Percentiles rank a stretch among this genome's conserved stretches.
phyloP scores from a whole-genome alignment of 2,113 vertebrate genomes.

The Asarcornis scutulata region DNA sequence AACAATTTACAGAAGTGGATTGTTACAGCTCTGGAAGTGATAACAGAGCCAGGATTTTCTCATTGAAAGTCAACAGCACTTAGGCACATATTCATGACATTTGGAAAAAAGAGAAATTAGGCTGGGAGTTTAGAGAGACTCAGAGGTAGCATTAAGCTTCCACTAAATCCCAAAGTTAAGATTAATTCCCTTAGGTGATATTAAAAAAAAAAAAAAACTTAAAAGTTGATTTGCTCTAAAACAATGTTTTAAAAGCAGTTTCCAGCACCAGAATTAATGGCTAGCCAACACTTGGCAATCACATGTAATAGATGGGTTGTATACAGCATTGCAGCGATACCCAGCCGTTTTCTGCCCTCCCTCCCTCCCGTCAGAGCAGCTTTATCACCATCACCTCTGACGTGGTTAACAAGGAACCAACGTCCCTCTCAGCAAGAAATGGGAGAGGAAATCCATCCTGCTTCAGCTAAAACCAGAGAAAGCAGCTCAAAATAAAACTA shows the following conservation, averaged over 20 bases:
- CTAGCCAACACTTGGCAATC: not conserved
- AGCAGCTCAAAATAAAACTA: not conserved
- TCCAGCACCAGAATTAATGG: not conserved
- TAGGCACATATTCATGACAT: not conserved
- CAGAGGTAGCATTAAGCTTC: constrained; percentile 12
- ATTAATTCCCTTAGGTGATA: not conserved
- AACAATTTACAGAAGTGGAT: not conserved
- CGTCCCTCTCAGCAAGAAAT: not conserved
- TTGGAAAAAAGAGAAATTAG: not conserved
- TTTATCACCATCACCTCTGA: not conserved
- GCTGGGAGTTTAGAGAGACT: not conserved
- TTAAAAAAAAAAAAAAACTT: not conserved
- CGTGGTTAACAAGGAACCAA: not conserved
- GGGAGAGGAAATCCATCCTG: not conserved
- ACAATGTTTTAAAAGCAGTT: not conserved
- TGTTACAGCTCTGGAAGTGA: not conserved
- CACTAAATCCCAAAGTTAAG: constrained; percentile 4
- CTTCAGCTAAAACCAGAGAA: not conserved
- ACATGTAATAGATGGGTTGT: not conserved
- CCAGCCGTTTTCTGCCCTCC: not conserved
- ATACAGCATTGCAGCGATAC: accelerated
- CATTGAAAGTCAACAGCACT: constrained; percentile 21
- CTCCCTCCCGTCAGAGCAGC: not conserved
- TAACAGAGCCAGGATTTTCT: not conserved
- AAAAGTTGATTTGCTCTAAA: not conserved